Base-by-base conservation (phyloP, 2,888 invertebrate species). In the Tromatobia lineatoria region DNA sequence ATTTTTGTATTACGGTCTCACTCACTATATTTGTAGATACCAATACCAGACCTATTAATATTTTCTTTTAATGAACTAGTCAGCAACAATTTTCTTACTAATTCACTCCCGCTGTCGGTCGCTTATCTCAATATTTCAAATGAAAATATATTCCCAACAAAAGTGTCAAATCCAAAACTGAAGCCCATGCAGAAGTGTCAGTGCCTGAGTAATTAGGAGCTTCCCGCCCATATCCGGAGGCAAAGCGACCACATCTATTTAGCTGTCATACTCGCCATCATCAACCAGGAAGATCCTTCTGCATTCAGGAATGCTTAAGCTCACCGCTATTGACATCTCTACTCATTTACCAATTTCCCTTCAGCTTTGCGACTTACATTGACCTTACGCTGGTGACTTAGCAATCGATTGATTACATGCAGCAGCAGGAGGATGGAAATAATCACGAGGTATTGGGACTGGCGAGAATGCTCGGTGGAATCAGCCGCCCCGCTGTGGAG, bases 401-500 rank as follows among this genome's bases (percentile, higher is more conserved):
- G 42, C 76, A 67, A 69, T 6, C 69, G 66, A 66, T 66, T 45
- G 66, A 45, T 66, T 45, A 7, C 42, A 61, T 18, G 66, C 20
- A 23, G 42, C 64, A 20, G 18, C 38, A 42, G 80, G 42, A 71
- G 66, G 38, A 42, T 66, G 80, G 82, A 86, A 82, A 85, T 76
- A 83, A 81, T 83, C 78, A 84, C 77, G 74, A 71, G 74, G 76
- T 64, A 42, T 70, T 81, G 73, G 78, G 83, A 29, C 79, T 69
- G 64, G 34, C 71, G 77, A 66, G 79, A 74, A 76, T 52, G 64
- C 86, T 85, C 86, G 86, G 81, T 83, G 79, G 88, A 88, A 87
- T 88, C 85, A 87, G 88, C 89, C 90, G 85, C 87, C 91, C 90
- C 89, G 90, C 91, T 89, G 90, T 82, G 90, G 89, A 91, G 90